These are phyloP conservation scores for Epinotia demarniana DNA, from an alignment of 2,888 invertebrate genomes.

Conservation along the genomic window DNA sequence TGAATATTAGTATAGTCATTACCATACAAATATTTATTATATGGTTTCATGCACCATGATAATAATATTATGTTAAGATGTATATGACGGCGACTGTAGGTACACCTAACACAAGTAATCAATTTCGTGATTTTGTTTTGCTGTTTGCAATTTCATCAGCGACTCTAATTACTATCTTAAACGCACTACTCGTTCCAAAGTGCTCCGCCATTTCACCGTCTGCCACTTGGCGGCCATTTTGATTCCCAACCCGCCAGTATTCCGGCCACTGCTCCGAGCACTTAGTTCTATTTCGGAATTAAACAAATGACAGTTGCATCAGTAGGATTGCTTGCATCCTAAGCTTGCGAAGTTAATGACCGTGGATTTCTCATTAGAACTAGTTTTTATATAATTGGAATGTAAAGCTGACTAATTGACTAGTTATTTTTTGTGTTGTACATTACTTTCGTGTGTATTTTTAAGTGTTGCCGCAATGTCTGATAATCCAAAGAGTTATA, in stretches of 20 bases:
- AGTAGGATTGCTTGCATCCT: background rate
- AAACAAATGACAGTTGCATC: conserved; percentile 14
- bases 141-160: background rate
- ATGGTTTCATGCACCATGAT: no score
- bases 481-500: no score
- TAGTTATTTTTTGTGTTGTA: no score
- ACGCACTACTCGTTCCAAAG: conserved; percentile 1
- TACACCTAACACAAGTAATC: no score
- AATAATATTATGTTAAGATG: no score
- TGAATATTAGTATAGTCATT: no score
- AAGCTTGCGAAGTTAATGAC: background rate
- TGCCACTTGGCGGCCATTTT: conserved; percentile 6
- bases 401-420: no score
- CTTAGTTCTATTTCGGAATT: conserved; percentile 4
- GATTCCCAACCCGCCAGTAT: conserved; percentile 7
- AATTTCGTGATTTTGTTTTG: no score
- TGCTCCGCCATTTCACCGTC: conserved; percentile 8
- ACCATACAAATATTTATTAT: no score
- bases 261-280: conserved; percentile 11
- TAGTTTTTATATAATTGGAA: background rate
- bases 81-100: no score
- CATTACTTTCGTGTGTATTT: no score
- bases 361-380: background rate
- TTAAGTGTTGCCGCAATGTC: no score
- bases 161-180: background rate